Percentiles rank a stretch among this genome's conserved stretches.
Conservation (phyloP, 2,113 vertebrate genomes). For the Anhinga rufa region DNA sequence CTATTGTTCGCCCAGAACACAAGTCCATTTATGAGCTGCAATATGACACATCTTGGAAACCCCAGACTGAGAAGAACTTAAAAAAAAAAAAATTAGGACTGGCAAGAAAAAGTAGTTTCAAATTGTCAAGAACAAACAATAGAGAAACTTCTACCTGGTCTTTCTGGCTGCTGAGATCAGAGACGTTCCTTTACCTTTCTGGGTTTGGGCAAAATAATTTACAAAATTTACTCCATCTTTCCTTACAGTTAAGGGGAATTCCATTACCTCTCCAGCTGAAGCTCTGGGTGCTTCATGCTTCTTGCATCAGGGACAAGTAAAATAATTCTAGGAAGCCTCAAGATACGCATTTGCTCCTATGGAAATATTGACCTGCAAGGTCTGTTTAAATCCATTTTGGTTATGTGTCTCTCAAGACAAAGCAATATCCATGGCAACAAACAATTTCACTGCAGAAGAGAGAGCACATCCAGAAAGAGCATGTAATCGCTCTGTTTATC, state of each 20-base stretch:
- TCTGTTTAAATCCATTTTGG: constrained; percentile 58
- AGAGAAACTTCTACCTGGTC: constrained; percentile 7
- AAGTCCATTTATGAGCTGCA: constrained; percentile 55
- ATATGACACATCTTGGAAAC: constrained; percentile 52
- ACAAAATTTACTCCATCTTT: not conserved
- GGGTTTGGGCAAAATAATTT: not conserved
- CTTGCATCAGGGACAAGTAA: not conserved
- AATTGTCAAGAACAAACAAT: constrained; percentile 23
- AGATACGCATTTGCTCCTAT: not conserved
- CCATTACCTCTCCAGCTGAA: not conserved
- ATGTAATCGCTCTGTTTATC: not conserved
- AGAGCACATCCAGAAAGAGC: not conserved
- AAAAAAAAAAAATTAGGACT: not conserved
- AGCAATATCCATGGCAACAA: constrained; percentile 70
- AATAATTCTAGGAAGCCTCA: not conserved
- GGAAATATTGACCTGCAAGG: constrained; percentile 62
- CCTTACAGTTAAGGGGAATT: not conserved
- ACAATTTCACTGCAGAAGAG: constrained; percentile 32
- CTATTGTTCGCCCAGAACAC: constrained; percentile 58
- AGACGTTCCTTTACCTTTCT: not conserved
- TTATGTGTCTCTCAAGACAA: constrained; percentile 62
- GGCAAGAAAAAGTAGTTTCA: constrained; percentile 25
- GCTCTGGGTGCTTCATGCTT: not conserved
- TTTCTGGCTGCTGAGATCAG: not conserved
- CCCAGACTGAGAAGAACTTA: constrained; percentile 27